Base-by-base conservation (phyloP, 35 echinoderm and acorn worm genomes). In the Heliocidaris tuberculata region DNA sequence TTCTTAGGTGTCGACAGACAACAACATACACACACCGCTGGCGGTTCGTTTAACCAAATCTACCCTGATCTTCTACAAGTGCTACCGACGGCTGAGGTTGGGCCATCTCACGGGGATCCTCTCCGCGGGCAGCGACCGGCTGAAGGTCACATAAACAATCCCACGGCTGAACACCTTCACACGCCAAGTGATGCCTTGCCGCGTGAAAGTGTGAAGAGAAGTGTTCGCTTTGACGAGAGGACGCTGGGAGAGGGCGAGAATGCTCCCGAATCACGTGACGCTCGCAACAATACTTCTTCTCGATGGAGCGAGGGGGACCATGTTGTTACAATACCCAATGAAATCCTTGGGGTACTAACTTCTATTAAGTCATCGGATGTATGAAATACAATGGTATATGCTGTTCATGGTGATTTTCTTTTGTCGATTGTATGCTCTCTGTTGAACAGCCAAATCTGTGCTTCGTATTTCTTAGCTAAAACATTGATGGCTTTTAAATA, bases 21-120 rank as follows among this genome's bases (percentile, higher is more conserved):
- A 48, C 91, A 89, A 48, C 65, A 78, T 78, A 78, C 65, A 78
- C 65, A 78, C 21, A 32, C 9, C 91, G 50, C 91, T 48, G 91
- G 31, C 47, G 50, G 91, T 59, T 93, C 91, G 15, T 59, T 48
- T 50, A 93, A 93, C 50, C 91, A 93, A 59, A 93, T 93, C 50
- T 93, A 93, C 91, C 91, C 91, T 32, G 91, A 93, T 93, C 91
- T 93, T 49, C 48, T 93, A 11, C 91, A 93, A 59, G 91, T 93
- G 50, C 30, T 93, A 19, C 91, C 91, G 50, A 93, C 91, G 29
- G 48, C 13, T 30, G 48, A 93, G 2, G 91, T 31, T 48, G n/a
- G 2, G 48, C 21, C 47, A 11, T 49, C 48, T 30, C 29, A 19
- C 48, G 91, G 91, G 50, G 48, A 52, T 93, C 47, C 50, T 4